Percentiles rank a stretch among this genome's conserved stretches.
These are phyloP conservation scores for Apamea sordens DNA, from an alignment of 2,888 invertebrate genomes.

Conservation along the genomic window DNA sequence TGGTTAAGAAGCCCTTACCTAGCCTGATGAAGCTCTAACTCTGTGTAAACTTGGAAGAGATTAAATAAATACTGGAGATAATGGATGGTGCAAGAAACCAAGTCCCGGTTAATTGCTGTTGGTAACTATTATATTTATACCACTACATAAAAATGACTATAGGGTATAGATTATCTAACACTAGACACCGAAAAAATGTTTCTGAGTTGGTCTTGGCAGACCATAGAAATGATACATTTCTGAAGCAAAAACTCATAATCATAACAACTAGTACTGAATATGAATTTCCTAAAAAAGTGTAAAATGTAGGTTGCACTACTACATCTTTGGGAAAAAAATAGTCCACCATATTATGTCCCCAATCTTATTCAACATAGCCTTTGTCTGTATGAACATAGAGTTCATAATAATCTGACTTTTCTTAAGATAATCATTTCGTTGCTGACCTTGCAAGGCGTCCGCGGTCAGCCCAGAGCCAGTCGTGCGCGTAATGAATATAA, in stretches of 20 bases:
- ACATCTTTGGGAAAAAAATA: conserved; percentile 3
- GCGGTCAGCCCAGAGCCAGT: conserved; percentile 69
- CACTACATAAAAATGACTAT: background rate
- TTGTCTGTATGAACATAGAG: conserved; percentile 2
- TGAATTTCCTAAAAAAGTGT: conserved; percentile 17
- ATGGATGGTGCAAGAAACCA: too few relatives aligned
- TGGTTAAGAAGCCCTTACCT: background rate
- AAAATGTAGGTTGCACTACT: conserved; percentile 50
- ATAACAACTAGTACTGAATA: background rate
- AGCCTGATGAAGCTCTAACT: background rate
- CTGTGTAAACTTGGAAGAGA: background rate
- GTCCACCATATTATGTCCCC: conserved; percentile 10
- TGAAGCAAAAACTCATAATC: conserved; percentile 13
- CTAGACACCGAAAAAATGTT: background rate
- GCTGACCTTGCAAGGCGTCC: conserved; percentile 68
- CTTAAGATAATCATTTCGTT: conserved; percentile 37
- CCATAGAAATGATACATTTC: background rate
- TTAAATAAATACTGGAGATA: background rate
- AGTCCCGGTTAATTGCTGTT: background rate
- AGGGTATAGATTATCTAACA: background rate
- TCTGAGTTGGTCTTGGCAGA: background rate
- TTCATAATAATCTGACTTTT: conserved; percentile 26
- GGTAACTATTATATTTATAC: background rate
- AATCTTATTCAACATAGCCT: background rate
- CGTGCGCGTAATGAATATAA: conserved; percentile 78